phyloP scores from a whole-genome alignment of 30 jellyfish, hydroid and myxozoan genomes.

The Aurelia sp. region DNA sequence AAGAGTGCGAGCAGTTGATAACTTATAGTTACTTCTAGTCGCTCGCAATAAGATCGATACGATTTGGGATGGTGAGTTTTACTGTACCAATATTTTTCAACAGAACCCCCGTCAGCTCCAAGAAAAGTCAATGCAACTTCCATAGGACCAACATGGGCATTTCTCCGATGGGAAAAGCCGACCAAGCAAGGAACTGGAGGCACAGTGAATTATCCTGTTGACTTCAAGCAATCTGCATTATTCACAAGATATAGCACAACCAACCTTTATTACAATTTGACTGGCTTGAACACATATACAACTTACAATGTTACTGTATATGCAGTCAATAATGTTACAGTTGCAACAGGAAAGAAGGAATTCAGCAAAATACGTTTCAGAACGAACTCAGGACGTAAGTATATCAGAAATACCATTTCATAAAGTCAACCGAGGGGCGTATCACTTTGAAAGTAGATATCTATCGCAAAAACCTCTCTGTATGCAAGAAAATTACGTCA shows the following conservation, averaged over 20 bases:
- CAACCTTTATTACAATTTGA: neutral
- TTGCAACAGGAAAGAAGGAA: neutral
- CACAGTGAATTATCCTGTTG: neutral
- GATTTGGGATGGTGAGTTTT: too few relatives aligned
- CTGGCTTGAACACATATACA: neutral
- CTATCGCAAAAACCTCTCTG: too few relatives aligned
- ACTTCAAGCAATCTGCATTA: neutral
- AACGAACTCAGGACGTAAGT: conserved; percentile 86
- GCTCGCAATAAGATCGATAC: too few relatives aligned
- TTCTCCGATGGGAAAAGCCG: conserved; percentile 25
- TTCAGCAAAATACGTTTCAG: conserved; percentile 15
- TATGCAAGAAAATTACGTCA: too few relatives aligned
- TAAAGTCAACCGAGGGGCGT: too few relatives aligned
- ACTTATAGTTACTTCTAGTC: too few relatives aligned
- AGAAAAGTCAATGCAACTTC: neutral
- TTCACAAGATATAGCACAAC: neutral
- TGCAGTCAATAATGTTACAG: conserved; percentile 26
- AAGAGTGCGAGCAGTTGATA: too few relatives aligned
- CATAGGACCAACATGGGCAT: conserved; percentile 30
- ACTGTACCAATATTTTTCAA: neutral
- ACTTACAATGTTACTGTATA: conserved; percentile 9
- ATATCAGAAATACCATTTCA: neutral
- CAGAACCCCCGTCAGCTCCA: conserved; percentile 59
- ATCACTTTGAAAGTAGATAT: too few relatives aligned
- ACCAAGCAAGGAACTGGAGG: conserved; percentile 36